Evolutionary conservation across 2,888 invertebrate species (phyloP).

Genomic region (Oscheius sp.): DNA sequence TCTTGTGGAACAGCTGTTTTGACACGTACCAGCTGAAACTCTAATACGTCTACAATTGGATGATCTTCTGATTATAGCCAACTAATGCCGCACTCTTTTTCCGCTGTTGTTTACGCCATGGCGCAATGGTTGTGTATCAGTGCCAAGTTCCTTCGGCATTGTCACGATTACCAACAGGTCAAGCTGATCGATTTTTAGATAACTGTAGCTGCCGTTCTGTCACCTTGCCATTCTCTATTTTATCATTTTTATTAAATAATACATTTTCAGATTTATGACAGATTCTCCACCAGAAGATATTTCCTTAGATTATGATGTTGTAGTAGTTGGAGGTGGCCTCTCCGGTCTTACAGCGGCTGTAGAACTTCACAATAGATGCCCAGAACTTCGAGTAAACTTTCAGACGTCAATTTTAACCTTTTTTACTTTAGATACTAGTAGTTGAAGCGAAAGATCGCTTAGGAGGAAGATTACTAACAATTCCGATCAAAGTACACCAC

Average conservation of each 20-base stretch:
- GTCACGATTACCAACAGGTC: background rate
- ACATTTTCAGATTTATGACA: conserved; percentile 11
- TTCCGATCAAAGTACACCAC: conserved; percentile 48
- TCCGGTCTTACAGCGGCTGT: conserved; percentile 73
- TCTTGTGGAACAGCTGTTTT: too few relatives aligned
- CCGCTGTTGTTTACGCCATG: too few relatives aligned
- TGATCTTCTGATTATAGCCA: too few relatives aligned
- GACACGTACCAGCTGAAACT: too few relatives aligned
- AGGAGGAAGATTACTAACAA: conserved; percentile 74
- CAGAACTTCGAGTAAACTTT: conserved; percentile 30
- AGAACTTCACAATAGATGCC: conserved; percentile 46
- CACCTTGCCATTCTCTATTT: too few relatives aligned
- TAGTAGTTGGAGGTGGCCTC: conserved; percentile 73
- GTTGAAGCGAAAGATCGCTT: conserved; percentile 74
- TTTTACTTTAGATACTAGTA: conserved; percentile 61
- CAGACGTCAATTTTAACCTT: background rate
- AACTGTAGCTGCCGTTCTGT: background rate
- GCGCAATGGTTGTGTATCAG: too few relatives aligned
- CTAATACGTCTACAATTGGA: too few relatives aligned
- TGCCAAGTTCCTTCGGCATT: too few relatives aligned
- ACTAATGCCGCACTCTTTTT: too few relatives aligned
- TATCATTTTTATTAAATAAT: conserved; percentile 8
- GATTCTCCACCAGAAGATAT: conserved; percentile 29
- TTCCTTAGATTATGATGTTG: conserved; percentile 56
- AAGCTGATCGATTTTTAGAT: background rate